Conservation (phyloP, 2,888 invertebrate species). For the Drosophila melanosoma region DNA sequence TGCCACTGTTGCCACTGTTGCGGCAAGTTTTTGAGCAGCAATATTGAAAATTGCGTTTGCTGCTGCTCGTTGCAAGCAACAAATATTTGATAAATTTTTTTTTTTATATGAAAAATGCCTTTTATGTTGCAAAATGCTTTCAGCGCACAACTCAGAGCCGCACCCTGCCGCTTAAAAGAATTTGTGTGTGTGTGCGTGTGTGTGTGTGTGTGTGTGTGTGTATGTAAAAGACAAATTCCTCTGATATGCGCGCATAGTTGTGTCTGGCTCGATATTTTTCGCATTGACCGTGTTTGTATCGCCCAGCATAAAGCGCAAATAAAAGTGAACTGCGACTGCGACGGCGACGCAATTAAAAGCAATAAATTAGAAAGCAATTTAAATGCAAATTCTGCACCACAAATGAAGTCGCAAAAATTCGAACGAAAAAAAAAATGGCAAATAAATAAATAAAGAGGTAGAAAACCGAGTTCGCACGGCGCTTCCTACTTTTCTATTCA, state of each 20-base stretch:
- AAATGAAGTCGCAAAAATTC: constrained; percentile 58
- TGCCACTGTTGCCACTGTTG: constrained; percentile 6
- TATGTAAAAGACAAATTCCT: constrained; percentile 54
- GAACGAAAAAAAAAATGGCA: neutral
- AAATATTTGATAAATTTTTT: constrained; percentile 78
- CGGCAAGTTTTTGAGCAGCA: constrained; percentile 48
- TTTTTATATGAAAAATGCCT: constrained; percentile 74
- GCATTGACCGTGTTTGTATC: constrained; percentile 21
- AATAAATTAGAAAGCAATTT: constrained; percentile 69
- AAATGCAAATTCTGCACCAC: constrained; percentile 59
- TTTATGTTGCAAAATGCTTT: constrained; percentile 59
- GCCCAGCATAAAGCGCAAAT: constrained; percentile 51
- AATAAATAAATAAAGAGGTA: neutral
- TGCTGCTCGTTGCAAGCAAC: constrained; percentile 56
- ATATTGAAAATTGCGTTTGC: constrained; percentile 78
- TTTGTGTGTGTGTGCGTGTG: constrained; percentile 1
- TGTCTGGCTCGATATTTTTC: constrained; percentile 35
- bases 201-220: constrained; percentile 2
- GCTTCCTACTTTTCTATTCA: constrained; percentile 23
- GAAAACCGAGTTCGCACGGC: constrained; percentile 20
- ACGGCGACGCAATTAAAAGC: constrained; percentile 59
- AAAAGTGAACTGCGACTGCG: constrained; percentile 32
- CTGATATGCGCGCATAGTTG: constrained; percentile 48
- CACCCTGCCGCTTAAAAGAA: neutral
- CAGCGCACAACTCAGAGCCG: constrained; percentile 18